Conservation (phyloP, 2,113 vertebrate species). For the Chlamydotis undulata region DNA sequence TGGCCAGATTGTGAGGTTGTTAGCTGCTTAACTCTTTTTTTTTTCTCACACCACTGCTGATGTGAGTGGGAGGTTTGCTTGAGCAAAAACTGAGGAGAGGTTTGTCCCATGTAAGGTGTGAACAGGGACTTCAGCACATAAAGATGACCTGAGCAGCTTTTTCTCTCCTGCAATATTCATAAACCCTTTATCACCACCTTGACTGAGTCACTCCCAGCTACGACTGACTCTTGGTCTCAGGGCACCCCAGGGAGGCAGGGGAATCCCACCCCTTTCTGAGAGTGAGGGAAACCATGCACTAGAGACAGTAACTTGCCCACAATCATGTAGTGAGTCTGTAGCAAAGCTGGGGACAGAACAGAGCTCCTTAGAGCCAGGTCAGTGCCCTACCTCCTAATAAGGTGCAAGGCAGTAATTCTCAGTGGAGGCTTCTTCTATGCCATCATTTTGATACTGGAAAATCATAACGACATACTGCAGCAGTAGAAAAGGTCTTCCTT, state of each 20-base stretch:
- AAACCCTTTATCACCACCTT: background rate
- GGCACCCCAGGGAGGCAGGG: background rate
- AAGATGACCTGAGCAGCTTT: background rate
- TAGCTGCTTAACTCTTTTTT: background rate
- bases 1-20: background rate
- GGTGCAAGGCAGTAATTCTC: background rate
- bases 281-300: background rate
- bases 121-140: background rate
- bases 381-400: background rate
- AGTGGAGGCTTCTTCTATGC: background rate
- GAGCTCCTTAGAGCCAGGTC: background rate
- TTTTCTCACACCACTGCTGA: background rate
- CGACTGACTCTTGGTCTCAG: background rate
- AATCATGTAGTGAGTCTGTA: background rate
- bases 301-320: background rate
- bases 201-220: background rate
- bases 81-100: background rate
- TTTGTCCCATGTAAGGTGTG: slow-evolving; percentile 12
- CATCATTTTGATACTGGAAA: background rate
- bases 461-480: background rate
- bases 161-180: background rate
- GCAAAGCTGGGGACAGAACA: background rate
- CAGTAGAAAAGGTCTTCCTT: background rate
- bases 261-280: background rate
- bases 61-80: slow-evolving; percentile 18